Conservation (phyloP, 2,113 vertebrate genomes). For the Mellivora capensis region DNA sequence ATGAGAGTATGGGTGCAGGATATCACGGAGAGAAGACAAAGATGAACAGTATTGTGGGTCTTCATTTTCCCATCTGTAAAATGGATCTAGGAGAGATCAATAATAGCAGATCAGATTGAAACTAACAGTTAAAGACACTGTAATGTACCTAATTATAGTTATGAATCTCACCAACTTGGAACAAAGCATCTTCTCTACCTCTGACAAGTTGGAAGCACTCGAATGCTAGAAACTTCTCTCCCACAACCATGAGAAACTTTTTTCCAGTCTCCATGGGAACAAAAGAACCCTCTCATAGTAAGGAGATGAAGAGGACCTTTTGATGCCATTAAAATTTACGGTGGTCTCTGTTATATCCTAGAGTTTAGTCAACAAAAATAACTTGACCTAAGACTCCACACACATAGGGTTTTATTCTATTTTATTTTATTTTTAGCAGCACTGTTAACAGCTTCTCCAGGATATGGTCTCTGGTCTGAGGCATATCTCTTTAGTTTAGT, state of each 20-base stretch:
- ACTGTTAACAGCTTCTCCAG: not conserved
- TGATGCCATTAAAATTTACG: not conserved
- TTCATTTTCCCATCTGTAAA: constrained; percentile 9
- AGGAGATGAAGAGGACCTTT: not conserved
- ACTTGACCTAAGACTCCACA: not conserved
- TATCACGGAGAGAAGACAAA: not conserved
- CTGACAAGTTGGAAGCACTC: not conserved
- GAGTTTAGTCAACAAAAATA: not conserved
- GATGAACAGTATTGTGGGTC: not conserved
- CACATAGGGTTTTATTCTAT: too few relatives aligned
- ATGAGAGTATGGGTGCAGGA: not conserved
- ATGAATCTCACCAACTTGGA: not conserved
- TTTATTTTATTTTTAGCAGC: not conserved
- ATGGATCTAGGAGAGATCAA: not conserved
- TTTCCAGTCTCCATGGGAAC: not conserved
- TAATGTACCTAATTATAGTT: constrained; percentile 24
- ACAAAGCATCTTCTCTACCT: not conserved
- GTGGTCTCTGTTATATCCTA: not conserved
- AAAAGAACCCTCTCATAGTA: not conserved
- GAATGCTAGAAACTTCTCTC: constrained; percentile 19
- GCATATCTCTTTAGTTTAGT: not conserved
- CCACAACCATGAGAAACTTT: not conserved
- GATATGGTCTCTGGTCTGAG: not conserved
- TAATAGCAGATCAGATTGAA: not conserved
- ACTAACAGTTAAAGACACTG: not conserved